These are phyloP conservation scores for Solenodon paradoxus DNA, from an alignment of 2,113 vertebrate species.

Conservation along the genomic window DNA sequence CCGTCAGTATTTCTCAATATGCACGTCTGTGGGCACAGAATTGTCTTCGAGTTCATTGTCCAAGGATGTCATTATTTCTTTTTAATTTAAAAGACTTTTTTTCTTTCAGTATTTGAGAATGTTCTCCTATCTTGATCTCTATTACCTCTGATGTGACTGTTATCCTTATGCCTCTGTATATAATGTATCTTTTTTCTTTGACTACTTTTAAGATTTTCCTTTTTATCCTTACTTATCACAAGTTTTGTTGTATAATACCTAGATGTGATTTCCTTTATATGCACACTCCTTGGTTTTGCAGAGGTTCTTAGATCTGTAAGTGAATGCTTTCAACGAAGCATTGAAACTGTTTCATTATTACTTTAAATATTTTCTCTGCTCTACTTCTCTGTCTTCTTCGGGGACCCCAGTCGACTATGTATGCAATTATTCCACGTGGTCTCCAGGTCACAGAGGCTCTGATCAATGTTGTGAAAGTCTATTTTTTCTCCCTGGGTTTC, in stretches of 20 bases:
- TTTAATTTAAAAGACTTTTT: not conserved
- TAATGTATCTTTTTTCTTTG: not conserved
- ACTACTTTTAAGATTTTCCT: not conserved
- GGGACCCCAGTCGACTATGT: not conserved
- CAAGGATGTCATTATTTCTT: not conserved
- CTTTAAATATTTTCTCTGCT: not conserved
- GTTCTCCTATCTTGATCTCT: not conserved
- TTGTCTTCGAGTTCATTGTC: not conserved
- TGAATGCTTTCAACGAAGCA: not conserved
- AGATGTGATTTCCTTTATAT: not conserved
- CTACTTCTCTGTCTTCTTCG: not conserved
- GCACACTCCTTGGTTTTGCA: not conserved
- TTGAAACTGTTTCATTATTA: not conserved
- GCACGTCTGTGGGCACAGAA: not conserved
- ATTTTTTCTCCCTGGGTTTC: not conserved
- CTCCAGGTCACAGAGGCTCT: not conserved
- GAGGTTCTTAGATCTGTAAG: not conserved
- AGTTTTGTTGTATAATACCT: not conserved
- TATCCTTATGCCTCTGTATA: not conserved
- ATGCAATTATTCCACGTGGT: not conserved
- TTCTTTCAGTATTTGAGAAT: not conserved
- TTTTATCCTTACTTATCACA: not conserved
- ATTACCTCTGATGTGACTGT: not conserved
- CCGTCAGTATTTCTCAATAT: not conserved
- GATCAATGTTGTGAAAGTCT: not conserved